Evolutionary conservation across 37 sponge, comb jelly and placozoan genomes (phyloP), one percentile per base, ranked within the genome.

Genomic region (Theonella swinhoei): DNA sequence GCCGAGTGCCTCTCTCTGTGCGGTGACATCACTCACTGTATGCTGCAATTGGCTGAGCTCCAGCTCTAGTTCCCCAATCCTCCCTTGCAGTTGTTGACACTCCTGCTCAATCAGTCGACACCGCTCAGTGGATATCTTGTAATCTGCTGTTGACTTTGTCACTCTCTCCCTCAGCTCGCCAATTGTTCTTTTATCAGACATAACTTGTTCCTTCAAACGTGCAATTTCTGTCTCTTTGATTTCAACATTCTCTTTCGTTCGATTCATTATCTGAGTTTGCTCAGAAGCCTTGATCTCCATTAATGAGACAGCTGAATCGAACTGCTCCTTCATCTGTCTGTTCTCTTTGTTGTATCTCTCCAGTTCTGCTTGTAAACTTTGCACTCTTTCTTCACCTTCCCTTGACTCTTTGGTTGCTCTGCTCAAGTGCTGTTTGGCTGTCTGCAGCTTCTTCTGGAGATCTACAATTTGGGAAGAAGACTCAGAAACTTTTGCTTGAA

Each of bases 241-340:
- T 20, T n/a, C 33, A 5, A 68, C 26, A 0, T 81, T 82, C 8
- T 23, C 7, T 19, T 66, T 0, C 22, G 63, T 26, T 34, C 39
- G 42, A 22, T 23, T 47, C 23, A 76, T 19, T 22, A 72, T 42
- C n/a, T 36, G 17, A 9, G 62, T 63, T 37, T 76, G 89, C 31
- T 88, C 70, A 0, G 79, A 22, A 1, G 58, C 22, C 34, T 82
- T 70, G 24, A 39, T 39, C 20, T 88, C 81, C 83, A 88, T 77
- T 1, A 82, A 73, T 33, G 81, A 67, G 34, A 88, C 89, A 29
- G 89, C 83, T 9, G 89, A 82, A 54, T 82, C 78, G 70, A 88
- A 88, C 68, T 88, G 89, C 32, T 76, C 40, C 70, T 88, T 88
- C 83, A 88, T 82, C 78, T 81, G 83, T 40, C 43, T 22, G 28